Percentiles rank a stretch among this genome's conserved stretches.
Evolutionary conservation across 2,113 vertebrate species (phyloP).

Genomic region (Lontra canadensis): DNA sequence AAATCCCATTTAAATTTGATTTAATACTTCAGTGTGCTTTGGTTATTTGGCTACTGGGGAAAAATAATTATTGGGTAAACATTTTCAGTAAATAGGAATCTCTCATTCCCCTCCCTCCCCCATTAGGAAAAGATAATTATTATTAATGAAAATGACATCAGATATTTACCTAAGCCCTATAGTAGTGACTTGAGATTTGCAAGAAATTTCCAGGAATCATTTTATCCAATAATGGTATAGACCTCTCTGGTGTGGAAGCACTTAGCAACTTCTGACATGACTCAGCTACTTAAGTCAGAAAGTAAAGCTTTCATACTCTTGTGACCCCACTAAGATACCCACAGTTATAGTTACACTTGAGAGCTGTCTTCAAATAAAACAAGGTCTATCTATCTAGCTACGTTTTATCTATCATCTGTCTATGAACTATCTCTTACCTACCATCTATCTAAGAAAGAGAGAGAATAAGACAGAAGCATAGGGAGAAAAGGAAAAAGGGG

Average conservation of each 20-base stretch:
- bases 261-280: not conserved
- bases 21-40: not conserved
- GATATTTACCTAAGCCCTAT: not conserved
- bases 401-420: not conserved
- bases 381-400: not conserved
- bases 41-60: not conserved
- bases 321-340: not conserved
- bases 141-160: conserved; percentile 22
- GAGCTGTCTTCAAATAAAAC: not conserved
- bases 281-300: not conserved
- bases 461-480: not conserved
- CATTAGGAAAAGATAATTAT: not conserved
- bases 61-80: not conserved
- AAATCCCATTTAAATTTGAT: conserved; percentile 7
- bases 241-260: not conserved
- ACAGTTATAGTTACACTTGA: not conserved
- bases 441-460: not conserved
- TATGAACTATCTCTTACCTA: not conserved
- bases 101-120: not conserved
- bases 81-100: conserved; percentile 1
- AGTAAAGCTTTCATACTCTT: not conserved
- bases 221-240: not conserved
- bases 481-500: not conserved
- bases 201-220: not conserved
- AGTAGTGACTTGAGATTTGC: not conserved